A percentile compares a stretch with the other conserved stretches of the same genome.
phyloP scores from a whole-genome alignment of 1,140 invertebrate species.

The Zaprionus vittiger region DNA sequence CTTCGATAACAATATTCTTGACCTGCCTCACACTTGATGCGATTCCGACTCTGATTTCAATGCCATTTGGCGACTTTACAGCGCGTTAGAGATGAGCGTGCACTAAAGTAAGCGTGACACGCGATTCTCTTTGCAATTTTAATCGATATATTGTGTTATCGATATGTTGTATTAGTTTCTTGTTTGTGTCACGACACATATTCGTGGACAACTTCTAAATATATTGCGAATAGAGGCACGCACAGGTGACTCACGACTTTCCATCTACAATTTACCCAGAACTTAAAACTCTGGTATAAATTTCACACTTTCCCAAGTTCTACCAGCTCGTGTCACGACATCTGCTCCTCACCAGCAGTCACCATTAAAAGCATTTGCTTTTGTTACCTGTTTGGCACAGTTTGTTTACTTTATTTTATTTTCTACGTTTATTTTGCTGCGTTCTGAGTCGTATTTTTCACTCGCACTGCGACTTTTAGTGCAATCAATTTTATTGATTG shows the following conservation, averaged over 20 bases:
- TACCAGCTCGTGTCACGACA: constrained; percentile 2
- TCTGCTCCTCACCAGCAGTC: neutral
- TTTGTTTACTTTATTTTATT: constrained; percentile 26
- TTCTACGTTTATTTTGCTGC: constrained; percentile 16
- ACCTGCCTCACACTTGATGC: constrained; percentile 29
- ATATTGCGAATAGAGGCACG: neutral
- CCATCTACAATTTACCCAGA: neutral
- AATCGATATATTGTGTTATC: too few species aligned
- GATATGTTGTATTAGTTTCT: too few species aligned
- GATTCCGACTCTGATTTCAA: constrained; percentile 18
- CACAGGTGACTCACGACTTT: neutral
- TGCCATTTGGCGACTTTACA: neutral
- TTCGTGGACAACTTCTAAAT: neutral
- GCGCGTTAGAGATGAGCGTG: neutral
- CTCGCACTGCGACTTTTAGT: constrained; percentile 8
- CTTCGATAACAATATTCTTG: constrained; percentile 17
- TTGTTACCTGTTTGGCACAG: constrained; percentile 3
- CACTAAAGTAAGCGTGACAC: neutral
- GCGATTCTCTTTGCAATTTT: neutral
- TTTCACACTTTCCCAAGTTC: neutral
- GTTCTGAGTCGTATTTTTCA: neutral
- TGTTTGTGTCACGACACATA: neutral
- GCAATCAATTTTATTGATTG: constrained; percentile 78
- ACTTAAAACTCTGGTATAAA: neutral
- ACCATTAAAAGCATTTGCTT: constrained; percentile 19